Percentiles rank a stretch among this genome's conserved stretches.
These are phyloP conservation scores for Schizothorax lantsangensis DNA, from an alignment of 2,797 vertebrate species.

Conservation along the genomic window DNA sequence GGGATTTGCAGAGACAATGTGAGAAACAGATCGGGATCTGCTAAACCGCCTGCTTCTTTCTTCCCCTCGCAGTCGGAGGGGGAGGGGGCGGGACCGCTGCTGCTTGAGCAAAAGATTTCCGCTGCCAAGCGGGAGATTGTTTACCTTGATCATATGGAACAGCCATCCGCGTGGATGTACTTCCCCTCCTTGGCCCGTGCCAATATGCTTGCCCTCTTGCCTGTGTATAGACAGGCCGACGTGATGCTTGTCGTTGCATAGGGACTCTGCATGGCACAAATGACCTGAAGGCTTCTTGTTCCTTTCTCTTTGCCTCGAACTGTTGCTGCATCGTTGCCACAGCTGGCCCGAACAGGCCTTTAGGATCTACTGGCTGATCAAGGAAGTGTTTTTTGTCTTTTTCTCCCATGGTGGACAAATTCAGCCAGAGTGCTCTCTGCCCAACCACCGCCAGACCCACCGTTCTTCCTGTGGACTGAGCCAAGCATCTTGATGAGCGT, in stretches of 20 bases:
- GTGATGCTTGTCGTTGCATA: too few relatives aligned
- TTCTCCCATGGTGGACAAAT: not conserved
- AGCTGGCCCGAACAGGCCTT: not conserved
- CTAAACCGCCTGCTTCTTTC: not conserved
- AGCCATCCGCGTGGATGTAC: too few relatives aligned
- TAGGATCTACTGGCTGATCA: not conserved
- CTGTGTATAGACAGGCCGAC: too few relatives aligned
- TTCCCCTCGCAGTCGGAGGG: too few relatives aligned
- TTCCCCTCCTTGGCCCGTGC: not conserved
- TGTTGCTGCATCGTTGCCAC: not conserved
- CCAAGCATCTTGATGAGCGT: not conserved
- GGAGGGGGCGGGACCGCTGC: not conserved
- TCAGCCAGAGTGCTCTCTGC: not conserved
- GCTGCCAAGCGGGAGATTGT: not conserved
- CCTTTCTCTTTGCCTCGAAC: not conserved
- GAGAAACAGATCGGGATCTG: not conserved
- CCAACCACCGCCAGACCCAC: not conserved
- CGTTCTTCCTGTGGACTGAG: not conserved
- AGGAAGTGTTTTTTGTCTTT: not conserved
- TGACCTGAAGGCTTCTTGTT: not conserved
- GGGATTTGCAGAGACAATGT: not conserved
- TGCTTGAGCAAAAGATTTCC: not conserved
- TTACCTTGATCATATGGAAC: not conserved
- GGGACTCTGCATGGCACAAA: not conserved
- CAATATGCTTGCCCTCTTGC: not conserved